These are phyloP conservation scores for Lacerta viridis DNA, from an alignment of 2,797 vertebrate species.

Conservation along the genomic window DNA sequence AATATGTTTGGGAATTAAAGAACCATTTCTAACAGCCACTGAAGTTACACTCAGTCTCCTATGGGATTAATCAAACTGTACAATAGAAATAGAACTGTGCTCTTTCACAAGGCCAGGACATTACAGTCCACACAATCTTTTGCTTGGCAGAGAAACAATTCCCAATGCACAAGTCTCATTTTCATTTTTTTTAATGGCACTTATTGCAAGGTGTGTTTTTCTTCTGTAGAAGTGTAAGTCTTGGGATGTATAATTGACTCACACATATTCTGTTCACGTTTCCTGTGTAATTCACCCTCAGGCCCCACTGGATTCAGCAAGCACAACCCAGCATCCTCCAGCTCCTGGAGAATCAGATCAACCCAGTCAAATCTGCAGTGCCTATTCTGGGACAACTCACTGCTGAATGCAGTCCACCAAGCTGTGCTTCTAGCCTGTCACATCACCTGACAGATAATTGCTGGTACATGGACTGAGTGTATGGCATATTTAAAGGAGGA, in stretches of 20 bases:
- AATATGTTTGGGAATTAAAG: not conserved
- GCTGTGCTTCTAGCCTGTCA: not conserved
- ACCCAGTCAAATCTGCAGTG: not conserved
- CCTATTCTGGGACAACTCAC: not conserved
- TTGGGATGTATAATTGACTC: not conserved
- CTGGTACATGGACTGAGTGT: not conserved
- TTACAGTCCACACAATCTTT: not conserved
- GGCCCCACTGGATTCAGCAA: not conserved
- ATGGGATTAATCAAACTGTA: not conserved
- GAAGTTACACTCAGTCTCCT: not conserved
- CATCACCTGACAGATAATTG: not conserved
- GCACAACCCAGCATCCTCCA: no score
- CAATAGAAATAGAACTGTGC: not conserved
- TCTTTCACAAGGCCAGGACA: not conserved
- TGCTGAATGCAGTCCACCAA: not conserved
- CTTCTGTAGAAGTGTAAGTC: not conserved
- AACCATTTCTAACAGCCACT: not conserved
- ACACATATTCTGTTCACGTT: not conserved
- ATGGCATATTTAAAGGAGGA: not conserved
- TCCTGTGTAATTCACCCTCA: not conserved
- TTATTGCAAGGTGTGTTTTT: not conserved
- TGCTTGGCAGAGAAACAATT: not conserved
- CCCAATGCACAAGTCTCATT: not conserved
- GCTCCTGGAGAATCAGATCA: not conserved
- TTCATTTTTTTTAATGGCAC: not conserved